A percentile compares a stretch with the other conserved stretches of the same genome.
These are phyloP conservation scores for Pelvicachromis taeniatus DNA, from an alignment of 2,113 vertebrate species.

Conservation along the genomic window DNA sequence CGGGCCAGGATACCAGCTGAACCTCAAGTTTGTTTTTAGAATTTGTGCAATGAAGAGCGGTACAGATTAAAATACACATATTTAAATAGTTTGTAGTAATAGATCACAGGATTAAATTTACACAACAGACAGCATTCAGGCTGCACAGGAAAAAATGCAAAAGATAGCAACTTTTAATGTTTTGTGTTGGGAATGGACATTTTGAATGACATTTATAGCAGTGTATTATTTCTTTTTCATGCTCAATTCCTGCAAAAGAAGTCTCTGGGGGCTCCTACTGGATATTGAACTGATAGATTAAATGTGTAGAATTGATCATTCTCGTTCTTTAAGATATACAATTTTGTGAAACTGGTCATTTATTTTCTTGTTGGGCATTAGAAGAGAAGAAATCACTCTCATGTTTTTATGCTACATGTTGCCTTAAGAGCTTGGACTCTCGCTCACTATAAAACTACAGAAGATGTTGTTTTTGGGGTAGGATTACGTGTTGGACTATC, in stretches of 20 bases:
- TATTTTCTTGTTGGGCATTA: neutral
- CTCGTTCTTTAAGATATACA: neutral
- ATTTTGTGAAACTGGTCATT: neutral
- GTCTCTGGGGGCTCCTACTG: neutral
- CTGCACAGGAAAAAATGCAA: neutral
- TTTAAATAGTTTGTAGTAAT: neutral
- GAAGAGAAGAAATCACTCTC: neutral
- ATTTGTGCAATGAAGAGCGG: neutral
- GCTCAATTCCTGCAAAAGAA: neutral
- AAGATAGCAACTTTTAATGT: neutral
- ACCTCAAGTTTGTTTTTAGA: slow-evolving; percentile 32
- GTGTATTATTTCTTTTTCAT: neutral
- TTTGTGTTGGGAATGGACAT: neutral
- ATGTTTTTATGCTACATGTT: neutral
- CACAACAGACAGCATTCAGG: neutral
- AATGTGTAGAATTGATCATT: neutral
- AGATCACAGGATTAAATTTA: neutral
- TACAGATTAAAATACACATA: neutral
- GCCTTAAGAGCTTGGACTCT: neutral
- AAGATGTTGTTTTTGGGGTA: neutral
- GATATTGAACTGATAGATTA: neutral
- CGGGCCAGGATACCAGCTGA: slow-evolving; percentile 10
- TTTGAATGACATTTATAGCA: neutral
- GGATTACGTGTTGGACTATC: neutral
- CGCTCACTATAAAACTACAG: neutral